Base-by-base conservation (phyloP, 2,888 invertebrate genomes). In the Drosophila rubida region DNA sequence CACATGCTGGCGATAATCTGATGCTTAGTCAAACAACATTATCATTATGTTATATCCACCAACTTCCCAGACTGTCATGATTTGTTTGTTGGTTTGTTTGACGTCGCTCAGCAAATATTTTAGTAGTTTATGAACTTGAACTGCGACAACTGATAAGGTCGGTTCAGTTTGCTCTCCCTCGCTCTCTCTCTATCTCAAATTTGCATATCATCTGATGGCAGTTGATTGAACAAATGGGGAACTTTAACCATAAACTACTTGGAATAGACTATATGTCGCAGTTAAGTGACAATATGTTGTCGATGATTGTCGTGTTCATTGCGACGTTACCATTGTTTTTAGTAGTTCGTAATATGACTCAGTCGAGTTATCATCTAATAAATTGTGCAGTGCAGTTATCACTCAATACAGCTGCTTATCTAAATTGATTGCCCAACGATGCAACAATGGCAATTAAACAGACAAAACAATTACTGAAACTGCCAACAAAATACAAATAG, bases 361-460 rank as follows among this genome's bases (percentile, higher is more conserved):
- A 25, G 37, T 55, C 39, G n/a, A 42, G 23, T 51, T 61, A 53
- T 72, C 41, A 55, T 25, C 73, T 37, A 54, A 54, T 37, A 48
- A 37, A 41, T 48, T 50, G 8, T 19, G 9, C 59, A 48, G 54
- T 39, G 13, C 14, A 49, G 37, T 37, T 60, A 44, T 30, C 57
- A 58, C 46, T 45, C 23, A 61, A 58, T 62, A 35, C 44, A 32
- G 11, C n/a, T 46, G 25, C 51, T 60, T 69, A 75, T 64, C 75
- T 57, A 11, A 60, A 70, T 70, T 64, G 55, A 58, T 57, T 41
- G 46, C 27, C 16, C 25, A n/a, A 32, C 39, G 41, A 45, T 69
- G 60, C 51, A 48, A 63, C 39, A 44, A 61, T 25, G 48, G 53
- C 35, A 73, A 73, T 73, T 75, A 70, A 61, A 30, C 60, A 51